phyloP scores from a whole-genome alignment of 2,888 invertebrate genomes.

The Diabrotica balteata region DNA sequence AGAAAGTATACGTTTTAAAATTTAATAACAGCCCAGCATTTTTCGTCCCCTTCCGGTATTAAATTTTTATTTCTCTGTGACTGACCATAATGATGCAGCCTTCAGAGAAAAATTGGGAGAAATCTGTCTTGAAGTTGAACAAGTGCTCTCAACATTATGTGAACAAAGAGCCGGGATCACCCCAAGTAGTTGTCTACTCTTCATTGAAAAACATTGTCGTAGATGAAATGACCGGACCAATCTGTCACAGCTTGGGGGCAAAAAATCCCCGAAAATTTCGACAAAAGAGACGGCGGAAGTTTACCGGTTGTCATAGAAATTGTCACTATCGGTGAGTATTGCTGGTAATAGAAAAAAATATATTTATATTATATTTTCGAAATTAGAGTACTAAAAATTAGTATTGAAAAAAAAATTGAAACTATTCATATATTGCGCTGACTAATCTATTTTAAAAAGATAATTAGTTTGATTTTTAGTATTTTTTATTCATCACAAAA shows the following conservation, averaged over 20 bases:
- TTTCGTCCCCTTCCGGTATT: slow-evolving; percentile 18
- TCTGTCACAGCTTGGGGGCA: slow-evolving; percentile 38
- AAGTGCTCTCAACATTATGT: slow-evolving; percentile 29
- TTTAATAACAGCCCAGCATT: slow-evolving; percentile 20
- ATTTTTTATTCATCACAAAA: too few relatives aligned
- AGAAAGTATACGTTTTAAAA: slow-evolving; percentile 11
- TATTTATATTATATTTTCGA: too few relatives aligned
- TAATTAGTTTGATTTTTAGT: too few relatives aligned
- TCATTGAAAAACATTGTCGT: slow-evolving; percentile 31
- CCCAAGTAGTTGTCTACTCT: slow-evolving; percentile 29
- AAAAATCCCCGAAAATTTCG: slow-evolving; percentile 32
- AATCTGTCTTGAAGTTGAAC: slow-evolving; percentile 29
- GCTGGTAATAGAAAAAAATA: too few relatives aligned
- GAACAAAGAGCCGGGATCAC: slow-evolving; percentile 25
- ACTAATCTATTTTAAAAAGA: too few relatives aligned
- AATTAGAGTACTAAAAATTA: too few relatives aligned
- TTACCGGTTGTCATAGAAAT: slow-evolving; percentile 13
- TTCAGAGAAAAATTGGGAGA: slow-evolving; percentile 24
- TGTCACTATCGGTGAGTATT: slow-evolving; percentile 3
- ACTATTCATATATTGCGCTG: too few relatives aligned
- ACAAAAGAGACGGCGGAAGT: slow-evolving; percentile 20
- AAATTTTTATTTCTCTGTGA: slow-evolving; percentile 27
- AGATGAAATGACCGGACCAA: slow-evolving; percentile 41
- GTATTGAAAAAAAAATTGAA: too few relatives aligned
- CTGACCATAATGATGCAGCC: slow-evolving; percentile 27